phyloP scores from a whole-genome alignment of 1,140 invertebrate species.

The Glossosoma conforme region DNA sequence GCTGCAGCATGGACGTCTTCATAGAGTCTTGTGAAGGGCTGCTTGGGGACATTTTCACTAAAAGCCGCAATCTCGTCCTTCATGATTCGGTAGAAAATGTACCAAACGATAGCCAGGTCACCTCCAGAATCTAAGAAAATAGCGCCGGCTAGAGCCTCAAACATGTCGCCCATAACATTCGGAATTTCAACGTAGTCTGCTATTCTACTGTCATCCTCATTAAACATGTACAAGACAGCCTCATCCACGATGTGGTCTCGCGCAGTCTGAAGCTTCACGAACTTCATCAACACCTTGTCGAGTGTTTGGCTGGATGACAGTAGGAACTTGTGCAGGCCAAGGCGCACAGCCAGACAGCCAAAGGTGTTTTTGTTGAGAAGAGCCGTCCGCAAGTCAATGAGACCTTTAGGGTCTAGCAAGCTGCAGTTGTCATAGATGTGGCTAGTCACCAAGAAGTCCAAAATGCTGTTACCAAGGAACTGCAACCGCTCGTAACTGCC shows the following conservation, averaged over 20 bases:
- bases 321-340: slow-evolving; percentile 72
- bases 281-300: slow-evolving; percentile 63
- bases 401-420: slow-evolving; percentile 69
- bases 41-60: slow-evolving; percentile 78
- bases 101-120: slow-evolving; percentile 76
- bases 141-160: slow-evolving; percentile 89
- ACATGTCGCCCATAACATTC: slow-evolving; percentile 91
- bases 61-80: slow-evolving; percentile 70
- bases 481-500: slow-evolving; percentile 92
- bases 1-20: slow-evolving; percentile 63
- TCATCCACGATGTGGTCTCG: slow-evolving; percentile 35
- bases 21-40: slow-evolving; percentile 77
- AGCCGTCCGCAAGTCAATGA: slow-evolving; percentile 89
- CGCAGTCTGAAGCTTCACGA: slow-evolving; percentile 5
- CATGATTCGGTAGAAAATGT: slow-evolving; percentile 73
- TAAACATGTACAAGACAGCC: slow-evolving; percentile 57
- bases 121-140: slow-evolving; percentile 85
- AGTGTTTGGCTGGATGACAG: slow-evolving; percentile 59
- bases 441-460: slow-evolving; percentile 89
- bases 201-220: slow-evolving; percentile 62
- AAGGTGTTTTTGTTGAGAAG: slow-evolving; percentile 95
- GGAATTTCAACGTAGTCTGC: slow-evolving; percentile 82
- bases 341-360: slow-evolving; percentile 81
- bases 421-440: slow-evolving; percentile 75
- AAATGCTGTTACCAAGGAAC: slow-evolving; percentile 92